Evolutionary conservation across 2,888 invertebrate genomes (phyloP).

Genomic region (Achlya flavicornis): DNA sequence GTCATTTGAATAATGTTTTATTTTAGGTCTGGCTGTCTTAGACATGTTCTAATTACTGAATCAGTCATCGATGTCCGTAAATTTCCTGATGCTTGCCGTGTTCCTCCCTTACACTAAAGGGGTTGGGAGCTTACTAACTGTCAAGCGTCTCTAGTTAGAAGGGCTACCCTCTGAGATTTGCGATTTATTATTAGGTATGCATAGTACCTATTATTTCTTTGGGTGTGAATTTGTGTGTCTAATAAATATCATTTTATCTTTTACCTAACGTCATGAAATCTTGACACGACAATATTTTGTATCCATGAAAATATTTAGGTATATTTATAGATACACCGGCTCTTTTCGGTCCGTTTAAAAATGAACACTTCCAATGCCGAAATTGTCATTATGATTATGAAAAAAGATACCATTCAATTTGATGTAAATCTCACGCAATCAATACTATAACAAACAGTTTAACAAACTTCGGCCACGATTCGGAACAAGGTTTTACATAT

Average conservation of each 20-base stretch:
- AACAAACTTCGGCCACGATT: neutral
- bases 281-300: too few relatives aligned
- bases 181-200: too few relatives aligned
- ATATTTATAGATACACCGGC: too few relatives aligned
- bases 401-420: neutral
- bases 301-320: too few relatives aligned
- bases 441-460: neutral
- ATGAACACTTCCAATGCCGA: too few relatives aligned
- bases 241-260: too few relatives aligned
- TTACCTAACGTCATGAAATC: too few relatives aligned
- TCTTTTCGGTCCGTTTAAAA: too few relatives aligned
- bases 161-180: neutral
- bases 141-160: neutral
- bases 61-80: neutral
- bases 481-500: neutral
- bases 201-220: too few relatives aligned
- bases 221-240: too few relatives aligned
- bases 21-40: neutral
- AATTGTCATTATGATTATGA: too few relatives aligned
- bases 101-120: neutral
- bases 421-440: slow-evolving; percentile 10
- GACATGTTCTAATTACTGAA: neutral
- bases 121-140: neutral
- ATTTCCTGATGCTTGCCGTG: neutral
- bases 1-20: too few relatives aligned